phyloP scores from a whole-genome alignment of 2,797 vertebrate species.

The Poeciliopsis gracilis region DNA sequence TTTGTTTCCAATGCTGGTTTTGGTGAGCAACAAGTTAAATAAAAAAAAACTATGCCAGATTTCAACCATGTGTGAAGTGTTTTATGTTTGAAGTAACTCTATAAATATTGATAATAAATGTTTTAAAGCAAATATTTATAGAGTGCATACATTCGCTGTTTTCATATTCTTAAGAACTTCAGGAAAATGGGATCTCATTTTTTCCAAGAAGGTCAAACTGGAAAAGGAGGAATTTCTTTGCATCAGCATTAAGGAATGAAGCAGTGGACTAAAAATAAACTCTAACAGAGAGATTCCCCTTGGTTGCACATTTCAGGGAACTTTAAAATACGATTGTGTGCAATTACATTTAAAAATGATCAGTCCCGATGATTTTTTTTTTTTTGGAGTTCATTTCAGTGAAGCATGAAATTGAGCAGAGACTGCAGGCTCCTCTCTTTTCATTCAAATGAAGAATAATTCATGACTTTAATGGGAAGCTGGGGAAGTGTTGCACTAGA shows the following conservation, averaged over 20 bases:
- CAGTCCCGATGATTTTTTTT: too few relatives aligned
- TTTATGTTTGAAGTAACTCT: not conserved
- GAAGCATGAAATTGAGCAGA: conserved; percentile 42
- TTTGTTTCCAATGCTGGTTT: not conserved
- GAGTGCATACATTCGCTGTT: not conserved
- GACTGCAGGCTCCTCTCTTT: conserved; percentile 1
- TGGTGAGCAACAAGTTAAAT: not conserved
- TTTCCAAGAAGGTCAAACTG: not conserved
- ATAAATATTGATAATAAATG: not conserved
- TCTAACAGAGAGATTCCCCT: not conserved
- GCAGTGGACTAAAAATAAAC: not conserved
- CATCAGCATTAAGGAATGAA: not conserved
- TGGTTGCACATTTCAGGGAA: not conserved
- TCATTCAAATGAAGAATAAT: conserved; percentile 27
- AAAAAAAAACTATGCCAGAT: not conserved
- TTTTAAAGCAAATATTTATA: not conserved
- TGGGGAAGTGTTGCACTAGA: not conserved
- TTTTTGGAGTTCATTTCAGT: conserved; percentile 5
- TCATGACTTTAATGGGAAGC: conserved; percentile 8
- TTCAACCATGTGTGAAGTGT: not conserved
- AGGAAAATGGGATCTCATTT: not conserved
- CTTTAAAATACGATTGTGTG: not conserved
- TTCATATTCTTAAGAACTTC: not conserved
- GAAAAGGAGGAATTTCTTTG: not conserved
- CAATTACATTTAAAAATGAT: not conserved